Evolutionary conservation across 2,888 invertebrate species (phyloP).

Genomic region (Rhagonycha lutea): DNA sequence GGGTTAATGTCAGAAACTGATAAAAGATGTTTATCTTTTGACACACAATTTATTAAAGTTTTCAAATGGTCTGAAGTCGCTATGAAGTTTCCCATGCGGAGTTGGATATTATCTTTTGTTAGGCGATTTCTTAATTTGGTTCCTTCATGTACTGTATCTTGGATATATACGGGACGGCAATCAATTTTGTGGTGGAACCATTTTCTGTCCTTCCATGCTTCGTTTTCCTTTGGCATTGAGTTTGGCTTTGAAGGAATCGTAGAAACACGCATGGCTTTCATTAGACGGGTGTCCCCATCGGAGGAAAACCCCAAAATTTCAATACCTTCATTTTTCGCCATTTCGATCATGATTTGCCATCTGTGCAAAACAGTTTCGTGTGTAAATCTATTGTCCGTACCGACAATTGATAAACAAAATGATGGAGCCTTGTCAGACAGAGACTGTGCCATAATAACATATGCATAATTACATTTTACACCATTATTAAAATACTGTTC

Average conservation of each 20-base stretch:
- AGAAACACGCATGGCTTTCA: no score
- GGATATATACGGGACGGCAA: constrained; percentile 19
- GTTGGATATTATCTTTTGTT: constrained; percentile 33
- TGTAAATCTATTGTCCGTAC: constrained; percentile 25
- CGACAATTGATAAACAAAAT: constrained; percentile 29
- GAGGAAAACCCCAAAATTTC: constrained; percentile 11
- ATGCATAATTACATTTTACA: constrained; percentile 9
- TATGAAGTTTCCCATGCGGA: constrained; percentile 34
- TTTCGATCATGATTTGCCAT: constrained; percentile 21
- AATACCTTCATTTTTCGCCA: constrained; percentile 20
- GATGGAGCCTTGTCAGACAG: constrained; percentile 17
- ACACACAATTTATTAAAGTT: constrained; percentile 27
- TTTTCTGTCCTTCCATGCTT: background rate
- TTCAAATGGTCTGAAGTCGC: constrained; percentile 33
- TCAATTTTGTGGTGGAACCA: constrained; percentile 27
- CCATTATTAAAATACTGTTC: no score
- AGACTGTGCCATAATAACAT: constrained; percentile 29
- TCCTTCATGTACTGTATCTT: constrained; percentile 39
- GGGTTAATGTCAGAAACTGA: constrained; percentile 23
- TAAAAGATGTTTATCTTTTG: constrained; percentile 37
- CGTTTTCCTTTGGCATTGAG: no score
- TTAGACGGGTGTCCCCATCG: no score
- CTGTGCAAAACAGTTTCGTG: constrained; percentile 13
- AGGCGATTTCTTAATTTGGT: constrained; percentile 36
- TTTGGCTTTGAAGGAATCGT: no score